A percentile compares a stretch with the other conserved stretches of the same genome.
phyloP scores from a whole-genome alignment of 2,888 invertebrate genomes.

The Gasteruption jaculator region DNA sequence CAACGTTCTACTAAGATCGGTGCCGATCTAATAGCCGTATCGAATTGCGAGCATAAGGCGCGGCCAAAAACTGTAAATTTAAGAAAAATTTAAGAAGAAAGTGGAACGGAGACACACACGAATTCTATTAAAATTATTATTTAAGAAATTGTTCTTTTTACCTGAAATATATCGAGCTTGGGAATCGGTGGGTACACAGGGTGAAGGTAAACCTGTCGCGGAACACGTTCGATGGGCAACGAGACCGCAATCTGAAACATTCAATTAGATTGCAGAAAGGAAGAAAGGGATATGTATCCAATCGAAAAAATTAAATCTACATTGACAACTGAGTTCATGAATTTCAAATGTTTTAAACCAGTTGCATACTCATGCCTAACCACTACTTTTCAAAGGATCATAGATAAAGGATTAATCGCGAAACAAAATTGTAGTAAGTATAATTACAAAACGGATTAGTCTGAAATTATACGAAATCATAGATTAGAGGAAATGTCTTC shows the following conservation, averaged over 20 bases:
- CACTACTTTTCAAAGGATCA: too few species aligned
- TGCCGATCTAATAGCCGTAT: slow-evolving; percentile 55
- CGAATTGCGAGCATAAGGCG: slow-evolving; percentile 62
- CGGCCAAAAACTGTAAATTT: slow-evolving; percentile 60
- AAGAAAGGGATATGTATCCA: slow-evolving; percentile 3
- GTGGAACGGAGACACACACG: not conserved
- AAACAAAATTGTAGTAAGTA: too few species aligned
- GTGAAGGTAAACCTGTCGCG: slow-evolving; percentile 58
- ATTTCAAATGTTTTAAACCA: too few species aligned
- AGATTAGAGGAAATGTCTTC: too few species aligned
- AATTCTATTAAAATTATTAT: too few species aligned
- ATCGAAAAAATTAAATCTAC: too few species aligned
- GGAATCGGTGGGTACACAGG: slow-evolving; percentile 53
- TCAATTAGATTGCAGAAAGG: slow-evolving; percentile 9
- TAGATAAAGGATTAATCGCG: too few species aligned
- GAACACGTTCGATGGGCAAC: slow-evolving; percentile 69
- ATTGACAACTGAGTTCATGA: too few species aligned
- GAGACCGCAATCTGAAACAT: slow-evolving; percentile 61
- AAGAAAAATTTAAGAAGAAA: slow-evolving; percentile 2
- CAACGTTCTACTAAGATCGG: slow-evolving; percentile 61
- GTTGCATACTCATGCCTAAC: too few species aligned
- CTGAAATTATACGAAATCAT: too few species aligned
- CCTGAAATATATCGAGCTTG: slow-evolving; percentile 45
- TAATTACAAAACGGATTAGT: too few species aligned
- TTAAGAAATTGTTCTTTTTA: too few species aligned